Evolutionary conservation across 2,888 invertebrate genomes (phyloP), one percentile per base, ranked within the genome.

Genomic region (Muschampia plurimacula): DNA sequence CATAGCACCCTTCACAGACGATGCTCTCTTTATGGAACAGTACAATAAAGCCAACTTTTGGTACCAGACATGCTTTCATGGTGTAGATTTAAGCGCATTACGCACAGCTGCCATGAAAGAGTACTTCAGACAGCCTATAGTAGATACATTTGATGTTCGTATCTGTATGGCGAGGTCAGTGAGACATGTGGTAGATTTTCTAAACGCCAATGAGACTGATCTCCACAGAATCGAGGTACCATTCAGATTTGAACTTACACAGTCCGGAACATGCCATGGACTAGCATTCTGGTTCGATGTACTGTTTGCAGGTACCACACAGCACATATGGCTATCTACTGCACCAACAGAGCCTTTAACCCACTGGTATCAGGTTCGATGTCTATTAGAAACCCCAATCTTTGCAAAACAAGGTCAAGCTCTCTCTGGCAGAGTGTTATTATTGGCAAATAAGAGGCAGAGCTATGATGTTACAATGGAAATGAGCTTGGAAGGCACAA

Each of bases 221-320:
- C 95, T 99, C 82, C 98, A 99, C 90, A 96, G 97, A 83, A 99
- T 99, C 87, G 98, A 98, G 90, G 98, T 99, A 82, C 99, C 99
- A 63, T 96, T 99, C 77, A 97, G 98, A 89, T 99, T 99, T 94
- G 97, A 97, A 83, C 95, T 99, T 80, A 95, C 98, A 80, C 98
- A 98, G 89, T 97, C 99, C 0, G 99, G 99, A 39, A 98, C 98
- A 67, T 97, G 99, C 79, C 99, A 99, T 84, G 99, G 99, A 1
- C 94, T 99, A 77, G 99, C 99, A 22, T 99, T 99, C 94, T 99
- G 99, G 99, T 99, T 99, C 89, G 99, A 99, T 93, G 99, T 99
- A 36, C 97, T 99, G 78, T 99, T 99, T 92, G 96, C 97, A 74
- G 99, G 99, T 52, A 96, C 96, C 63, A 96, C 96, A 74, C 97